Base-by-base conservation (phyloP, 2,888 invertebrate genomes). In the Andrena haemorrhoa region DNA sequence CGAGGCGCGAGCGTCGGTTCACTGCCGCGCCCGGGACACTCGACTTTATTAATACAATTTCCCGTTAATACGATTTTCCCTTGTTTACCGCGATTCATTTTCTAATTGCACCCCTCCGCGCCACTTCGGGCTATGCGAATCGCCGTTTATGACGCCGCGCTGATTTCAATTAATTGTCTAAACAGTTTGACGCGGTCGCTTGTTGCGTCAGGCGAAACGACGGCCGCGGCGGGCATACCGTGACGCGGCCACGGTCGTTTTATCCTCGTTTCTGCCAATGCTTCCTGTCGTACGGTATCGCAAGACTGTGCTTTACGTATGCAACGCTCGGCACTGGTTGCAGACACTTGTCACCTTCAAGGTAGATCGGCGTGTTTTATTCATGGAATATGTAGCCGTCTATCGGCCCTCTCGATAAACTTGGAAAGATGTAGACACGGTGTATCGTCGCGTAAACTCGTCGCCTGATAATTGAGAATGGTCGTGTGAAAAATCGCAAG, bases 301-400 rank as follows among this genome's bases (percentile, higher is more conserved):
- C 41, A 5, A 16, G 41, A 16, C 41, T 41, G 41, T 12, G 41
- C 12, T 41, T 41, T 41, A 41, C 41, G 41, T 41, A 16, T 41
- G 41, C 41, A 41, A 49, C 20, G 60, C 47, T 60, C 63, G 47
- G 68, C 64, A 41, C 51, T 51, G 63, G n/a, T 63, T 58, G 41
- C 66, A 29, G 65, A 69, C 74, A 79, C 80, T 85, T 87, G 86
- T 86, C 86, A 85, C 75, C 66, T 73, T 64, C 66, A 64, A 61
- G 74, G 79, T 83, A 87, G 83, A 84, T 87, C 87, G 86, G 77
- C 82, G 86, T 86, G 86, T 89, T 89, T 89, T 89, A 89, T 89
- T 89, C 90, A 89, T 89, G 89, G 87, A 87, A 83, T 89, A 86
- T 75, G 79, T 49, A 75, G 76, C 90, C 88, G 86, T 86, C 89